Percentiles rank a stretch among this genome's conserved stretches.
These are phyloP conservation scores for Acronicta aceris DNA, from an alignment of 2,888 invertebrate species.

Conservation along the genomic window DNA sequence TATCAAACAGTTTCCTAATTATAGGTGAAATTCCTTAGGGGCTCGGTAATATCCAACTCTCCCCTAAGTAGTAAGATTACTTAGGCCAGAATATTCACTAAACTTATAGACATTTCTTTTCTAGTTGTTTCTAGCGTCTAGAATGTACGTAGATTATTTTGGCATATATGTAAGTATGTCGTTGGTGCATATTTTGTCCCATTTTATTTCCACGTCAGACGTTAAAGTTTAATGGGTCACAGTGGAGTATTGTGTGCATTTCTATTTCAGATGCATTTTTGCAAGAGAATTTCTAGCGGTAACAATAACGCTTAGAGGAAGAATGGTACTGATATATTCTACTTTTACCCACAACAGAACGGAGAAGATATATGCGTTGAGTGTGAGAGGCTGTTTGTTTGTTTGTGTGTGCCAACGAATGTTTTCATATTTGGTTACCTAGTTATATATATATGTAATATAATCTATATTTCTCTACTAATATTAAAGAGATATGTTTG, in stretches of 20 bases:
- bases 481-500: too few relatives aligned
- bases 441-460: too few relatives aligned
- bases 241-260: constrained; percentile 49
- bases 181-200: constrained; percentile 28
- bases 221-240: constrained; percentile 71
- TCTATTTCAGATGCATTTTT: constrained; percentile 48
- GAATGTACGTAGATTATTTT: constrained; percentile 14
- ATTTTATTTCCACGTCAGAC: constrained; percentile 38
- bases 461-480: too few relatives aligned
- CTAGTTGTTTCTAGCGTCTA: not conserved
- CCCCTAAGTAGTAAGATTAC: too few relatives aligned
- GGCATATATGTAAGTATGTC: constrained; percentile 29
- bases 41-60: too few relatives aligned
- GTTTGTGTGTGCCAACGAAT: too few relatives aligned
- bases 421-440: too few relatives aligned
- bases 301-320: constrained; percentile 6
- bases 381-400: too few relatives aligned
- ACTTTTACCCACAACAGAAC: too few relatives aligned
- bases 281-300: constrained; percentile 25
- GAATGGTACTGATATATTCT: not conserved
- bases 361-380: too few relatives aligned
- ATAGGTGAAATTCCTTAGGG: too few relatives aligned
- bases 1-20: too few relatives aligned
- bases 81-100: constrained; percentile 30
- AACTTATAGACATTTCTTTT: constrained; percentile 12